A percentile compares a stretch with the other conserved stretches of the same genome.
phyloP scores from a whole-genome alignment of 2,888 invertebrate genomes.

The Phengaris arion region DNA sequence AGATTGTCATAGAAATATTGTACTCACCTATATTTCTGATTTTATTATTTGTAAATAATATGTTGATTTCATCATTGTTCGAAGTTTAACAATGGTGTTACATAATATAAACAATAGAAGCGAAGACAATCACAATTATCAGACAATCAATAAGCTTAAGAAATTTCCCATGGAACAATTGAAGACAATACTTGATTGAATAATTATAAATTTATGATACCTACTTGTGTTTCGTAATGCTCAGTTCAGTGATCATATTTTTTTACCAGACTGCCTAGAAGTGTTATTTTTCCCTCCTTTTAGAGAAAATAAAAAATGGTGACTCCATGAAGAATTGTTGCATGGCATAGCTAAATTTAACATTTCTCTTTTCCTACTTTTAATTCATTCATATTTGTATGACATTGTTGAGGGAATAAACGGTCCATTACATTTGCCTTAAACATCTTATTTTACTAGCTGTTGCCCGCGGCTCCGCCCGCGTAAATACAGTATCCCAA shows the following conservation, averaged over 20 bases:
- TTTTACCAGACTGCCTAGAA: too few species aligned
- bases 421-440: too few species aligned
- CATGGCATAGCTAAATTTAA: too few species aligned
- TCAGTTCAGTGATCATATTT: not conserved
- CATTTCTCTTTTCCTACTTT: too few species aligned
- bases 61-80: not conserved
- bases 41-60: not conserved
- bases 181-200: not conserved
- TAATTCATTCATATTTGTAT: too few species aligned
- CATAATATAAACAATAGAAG: not conserved
- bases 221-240: not conserved
- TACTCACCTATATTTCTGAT: too few species aligned
- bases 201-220: not conserved
- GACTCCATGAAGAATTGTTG: too few species aligned
- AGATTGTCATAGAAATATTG: too few species aligned
- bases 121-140: not conserved
- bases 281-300: not conserved
- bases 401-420: too few species aligned
- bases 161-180: slow-evolving; percentile 1
- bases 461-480: too few species aligned
- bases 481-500: too few species aligned
- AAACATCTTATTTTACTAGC: too few species aligned
- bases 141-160: not conserved
- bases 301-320: not conserved
- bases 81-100: not conserved